Evolutionary conservation across 37 sponge, comb jelly and placozoan genomes (phyloP).

Genomic region (Crambe crambe): DNA sequence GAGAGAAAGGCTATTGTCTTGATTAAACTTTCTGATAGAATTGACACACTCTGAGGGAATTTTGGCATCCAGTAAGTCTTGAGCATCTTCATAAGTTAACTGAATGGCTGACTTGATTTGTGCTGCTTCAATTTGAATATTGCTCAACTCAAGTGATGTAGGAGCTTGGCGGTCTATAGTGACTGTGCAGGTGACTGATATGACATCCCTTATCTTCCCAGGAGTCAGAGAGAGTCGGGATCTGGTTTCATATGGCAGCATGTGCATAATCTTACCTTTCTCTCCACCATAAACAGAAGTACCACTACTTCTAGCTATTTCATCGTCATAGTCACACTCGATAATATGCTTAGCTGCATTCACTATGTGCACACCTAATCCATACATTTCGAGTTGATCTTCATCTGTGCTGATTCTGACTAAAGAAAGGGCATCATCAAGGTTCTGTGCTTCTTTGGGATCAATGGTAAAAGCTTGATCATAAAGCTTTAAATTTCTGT

Average conservation of each 20-base stretch:
- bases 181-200: constrained; percentile 22
- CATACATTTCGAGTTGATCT: constrained; percentile 7
- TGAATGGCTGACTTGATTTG: constrained; percentile 29
- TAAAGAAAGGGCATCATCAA: constrained; percentile 77
- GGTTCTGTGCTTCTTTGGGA: constrained; percentile 48
- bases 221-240: constrained; percentile 29
- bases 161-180: not conserved
- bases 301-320: constrained; percentile 7
- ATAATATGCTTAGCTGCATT: constrained; percentile 41
- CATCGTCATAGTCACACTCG: not conserved
- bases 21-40: not conserved
- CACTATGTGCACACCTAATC: constrained; percentile 64
- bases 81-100: constrained; percentile 58
- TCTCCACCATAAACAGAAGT: constrained; percentile 37
- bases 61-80: constrained; percentile 19
- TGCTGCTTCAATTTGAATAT: constrained; percentile 15
- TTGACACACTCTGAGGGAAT: not conserved
- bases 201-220: constrained; percentile 12
- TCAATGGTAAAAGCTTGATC: constrained; percentile 76
- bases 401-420: not conserved
- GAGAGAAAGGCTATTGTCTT: constrained; percentile 4
- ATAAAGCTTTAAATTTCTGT: not conserved
- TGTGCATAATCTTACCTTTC: constrained; percentile 6
- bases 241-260: constrained; percentile 25
- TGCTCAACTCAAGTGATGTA: not conserved